Conservation (phyloP, 1,140 invertebrate species). For the Atopsyche davidsoni region DNA sequence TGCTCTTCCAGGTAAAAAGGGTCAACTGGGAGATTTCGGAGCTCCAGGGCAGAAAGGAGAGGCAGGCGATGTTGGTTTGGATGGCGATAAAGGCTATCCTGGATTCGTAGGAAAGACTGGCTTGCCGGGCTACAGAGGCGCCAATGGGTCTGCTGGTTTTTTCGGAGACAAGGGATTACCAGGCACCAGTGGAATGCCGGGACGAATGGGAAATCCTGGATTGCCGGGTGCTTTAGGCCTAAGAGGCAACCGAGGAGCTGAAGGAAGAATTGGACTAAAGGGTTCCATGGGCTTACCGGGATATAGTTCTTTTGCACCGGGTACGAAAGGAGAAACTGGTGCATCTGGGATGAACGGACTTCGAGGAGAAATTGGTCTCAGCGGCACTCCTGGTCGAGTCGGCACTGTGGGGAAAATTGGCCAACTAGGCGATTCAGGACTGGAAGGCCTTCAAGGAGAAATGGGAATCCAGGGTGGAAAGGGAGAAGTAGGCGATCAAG, state of each 20-base stretch:
- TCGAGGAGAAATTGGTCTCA: conserved; percentile 39
- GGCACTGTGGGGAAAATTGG: conserved; percentile 48
- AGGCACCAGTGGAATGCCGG: conserved; percentile 59
- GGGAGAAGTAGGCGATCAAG: conserved; percentile 52
- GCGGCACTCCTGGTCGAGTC: conserved; percentile 36
- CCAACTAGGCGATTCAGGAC: conserved; percentile 45
- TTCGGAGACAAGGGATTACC: conserved; percentile 51
- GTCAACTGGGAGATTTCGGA: conserved; percentile 39
- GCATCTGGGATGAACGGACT: conserved; percentile 34
- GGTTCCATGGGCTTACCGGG: conserved; percentile 60
- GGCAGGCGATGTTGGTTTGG: conserved; percentile 31
- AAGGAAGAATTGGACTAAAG: conserved; percentile 51
- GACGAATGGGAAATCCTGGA: conserved; percentile 47
- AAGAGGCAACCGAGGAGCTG: conserved; percentile 37
- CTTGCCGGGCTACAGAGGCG: conserved; percentile 41
- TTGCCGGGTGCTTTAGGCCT: conserved; percentile 42
- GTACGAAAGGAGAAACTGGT: conserved; percentile 47
- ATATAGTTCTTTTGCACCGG: conserved; percentile 47
- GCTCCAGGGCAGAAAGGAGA: conserved; percentile 29
- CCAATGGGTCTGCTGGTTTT: conserved; percentile 36
- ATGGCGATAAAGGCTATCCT: conserved; percentile 41
- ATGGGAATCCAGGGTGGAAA: conserved; percentile 34
- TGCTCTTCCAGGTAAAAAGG: conserved; percentile 39
- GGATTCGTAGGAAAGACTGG: conserved; percentile 42
- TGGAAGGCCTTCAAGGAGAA: conserved; percentile 47